Evolutionary conservation across 1,140 invertebrate genomes (phyloP).

Genomic region (Semibalanus balanoides): DNA sequence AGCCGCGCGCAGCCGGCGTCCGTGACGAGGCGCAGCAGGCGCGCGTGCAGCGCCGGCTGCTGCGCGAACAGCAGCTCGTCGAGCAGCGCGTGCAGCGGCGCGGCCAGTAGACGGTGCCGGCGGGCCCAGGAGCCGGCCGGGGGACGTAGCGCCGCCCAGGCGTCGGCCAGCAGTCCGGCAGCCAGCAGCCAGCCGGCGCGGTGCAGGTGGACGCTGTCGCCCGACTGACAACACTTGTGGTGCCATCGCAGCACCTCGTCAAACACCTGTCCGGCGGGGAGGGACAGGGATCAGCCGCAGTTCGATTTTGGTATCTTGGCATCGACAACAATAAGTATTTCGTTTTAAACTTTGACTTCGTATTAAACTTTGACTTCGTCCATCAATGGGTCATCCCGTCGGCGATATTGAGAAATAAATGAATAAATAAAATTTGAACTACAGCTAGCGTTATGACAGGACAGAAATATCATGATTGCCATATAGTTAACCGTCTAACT

Average conservation of each 20-base stretch:
- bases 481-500: too few relatives aligned
- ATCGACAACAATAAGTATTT: too few relatives aligned
- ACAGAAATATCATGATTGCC: too few relatives aligned
- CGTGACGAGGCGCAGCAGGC: neutral
- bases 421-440: too few relatives aligned
- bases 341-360: too few relatives aligned
- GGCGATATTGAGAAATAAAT: too few relatives aligned
- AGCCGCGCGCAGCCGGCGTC: neutral
- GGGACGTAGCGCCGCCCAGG: neutral
- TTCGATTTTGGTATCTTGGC: too few relatives aligned
- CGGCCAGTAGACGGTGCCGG: neutral
- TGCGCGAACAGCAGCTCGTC: neutral
- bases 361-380: too few relatives aligned
- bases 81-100: neutral
- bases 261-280: neutral
- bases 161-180: neutral
- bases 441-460: too few relatives aligned
- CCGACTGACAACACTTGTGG: neutral
- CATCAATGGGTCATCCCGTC: too few relatives aligned
- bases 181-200: neutral
- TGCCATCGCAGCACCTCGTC: neutral
- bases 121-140: neutral
- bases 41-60: neutral
- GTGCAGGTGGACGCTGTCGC: neutral
- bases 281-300: too few relatives aligned